phyloP scores from a whole-genome alignment of 2,113 vertebrate genomes.

The Rhea americana region DNA sequence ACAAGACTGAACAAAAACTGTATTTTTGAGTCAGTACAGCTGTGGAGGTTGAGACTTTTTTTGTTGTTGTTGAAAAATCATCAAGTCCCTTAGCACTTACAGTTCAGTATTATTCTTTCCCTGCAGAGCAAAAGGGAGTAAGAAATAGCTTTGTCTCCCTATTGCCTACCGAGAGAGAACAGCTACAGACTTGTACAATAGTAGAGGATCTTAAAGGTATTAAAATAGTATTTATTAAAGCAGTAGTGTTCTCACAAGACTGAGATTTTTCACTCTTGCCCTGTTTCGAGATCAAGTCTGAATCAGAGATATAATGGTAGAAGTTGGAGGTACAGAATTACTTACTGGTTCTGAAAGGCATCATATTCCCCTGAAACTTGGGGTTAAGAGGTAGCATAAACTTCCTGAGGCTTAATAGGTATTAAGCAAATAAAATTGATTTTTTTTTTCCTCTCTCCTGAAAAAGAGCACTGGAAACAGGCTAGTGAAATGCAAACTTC shows the following conservation, averaged over 20 bases:
- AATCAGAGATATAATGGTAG: background rate
- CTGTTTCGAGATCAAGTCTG: background rate
- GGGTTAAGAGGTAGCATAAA: background rate
- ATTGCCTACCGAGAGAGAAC: background rate
- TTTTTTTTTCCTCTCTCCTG: background rate
- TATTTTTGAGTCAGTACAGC: conserved; percentile 27
- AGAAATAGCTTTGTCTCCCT: background rate
- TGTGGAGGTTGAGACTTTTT: conserved; percentile 37
- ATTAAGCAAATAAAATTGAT: background rate
- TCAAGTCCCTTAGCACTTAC: background rate
- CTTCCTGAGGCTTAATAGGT: background rate
- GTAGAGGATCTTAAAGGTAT: background rate
- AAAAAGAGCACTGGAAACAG: background rate
- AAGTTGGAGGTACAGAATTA: background rate
- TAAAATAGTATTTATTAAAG: background rate
- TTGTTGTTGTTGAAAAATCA: conserved; percentile 3
- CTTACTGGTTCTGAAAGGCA: background rate
- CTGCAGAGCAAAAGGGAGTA: background rate
- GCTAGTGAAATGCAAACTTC: background rate
- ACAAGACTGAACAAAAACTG: conserved; percentile 47
- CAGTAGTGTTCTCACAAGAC: background rate
- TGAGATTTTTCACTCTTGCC: background rate
- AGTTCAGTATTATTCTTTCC: background rate
- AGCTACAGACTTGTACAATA: background rate
- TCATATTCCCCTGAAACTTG: background rate